Conservation (phyloP, 2,888 invertebrate species). For the Polyommatus iphigenia region DNA sequence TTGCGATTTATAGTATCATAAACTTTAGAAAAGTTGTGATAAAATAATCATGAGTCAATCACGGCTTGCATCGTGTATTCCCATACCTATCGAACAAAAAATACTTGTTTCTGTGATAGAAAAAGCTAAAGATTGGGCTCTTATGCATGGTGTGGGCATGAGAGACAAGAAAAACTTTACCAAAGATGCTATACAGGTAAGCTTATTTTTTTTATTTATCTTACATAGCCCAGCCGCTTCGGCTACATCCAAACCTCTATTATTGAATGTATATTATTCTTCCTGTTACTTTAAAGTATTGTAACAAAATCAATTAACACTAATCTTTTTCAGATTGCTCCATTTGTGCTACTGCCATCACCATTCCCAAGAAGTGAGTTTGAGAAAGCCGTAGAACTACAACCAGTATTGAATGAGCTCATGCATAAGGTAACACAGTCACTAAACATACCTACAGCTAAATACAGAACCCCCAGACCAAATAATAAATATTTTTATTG, state of each 20-base stretch:
- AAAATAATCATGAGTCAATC: slow-evolving; percentile 60
- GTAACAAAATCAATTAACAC: background rate
- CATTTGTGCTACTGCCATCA: slow-evolving; percentile 89
- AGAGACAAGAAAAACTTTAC: slow-evolving; percentile 84
- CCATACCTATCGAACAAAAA: slow-evolving; percentile 83
- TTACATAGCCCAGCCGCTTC: background rate
- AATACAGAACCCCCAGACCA: background rate
- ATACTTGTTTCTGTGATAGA: slow-evolving; percentile 83
- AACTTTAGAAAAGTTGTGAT: background rate
- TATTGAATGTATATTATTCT: background rate
- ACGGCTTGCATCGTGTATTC: slow-evolving; percentile 80
- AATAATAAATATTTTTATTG: too few species aligned
- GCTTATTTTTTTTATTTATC: background rate
- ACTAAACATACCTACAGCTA: background rate
- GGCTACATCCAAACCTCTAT: too few species aligned
- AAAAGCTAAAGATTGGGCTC: slow-evolving; percentile 90
- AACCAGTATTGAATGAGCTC: slow-evolving; percentile 87
- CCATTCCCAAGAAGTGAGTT: slow-evolving; percentile 89
- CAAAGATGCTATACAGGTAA: slow-evolving; percentile 83
- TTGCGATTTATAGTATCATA: background rate
- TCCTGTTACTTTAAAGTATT: background rate
- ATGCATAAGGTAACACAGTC: slow-evolving; percentile 82
- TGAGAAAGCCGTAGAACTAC: slow-evolving; percentile 86
- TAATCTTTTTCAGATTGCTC: slow-evolving; percentile 80
- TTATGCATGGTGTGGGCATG: slow-evolving; percentile 92